Base-by-base conservation (phyloP, 2,888 invertebrate genomes). In the Cybosia mesomella region DNA sequence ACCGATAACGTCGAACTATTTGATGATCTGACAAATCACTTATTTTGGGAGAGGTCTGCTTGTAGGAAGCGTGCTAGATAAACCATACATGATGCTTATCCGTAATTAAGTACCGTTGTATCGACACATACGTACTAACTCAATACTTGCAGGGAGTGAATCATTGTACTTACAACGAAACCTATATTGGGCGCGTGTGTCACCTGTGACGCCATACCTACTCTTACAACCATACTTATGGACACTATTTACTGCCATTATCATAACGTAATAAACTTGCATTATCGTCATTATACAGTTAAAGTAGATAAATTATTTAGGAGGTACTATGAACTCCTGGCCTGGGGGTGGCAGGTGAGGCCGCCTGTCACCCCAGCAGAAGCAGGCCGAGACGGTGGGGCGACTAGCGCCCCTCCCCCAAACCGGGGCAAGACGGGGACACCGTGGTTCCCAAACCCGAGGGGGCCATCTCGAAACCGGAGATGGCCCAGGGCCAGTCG, bases 101-200 rank as follows among this genome's bases (percentile, higher is more conserved):
- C 64, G 55, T 64, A 57, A 64, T 55, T 22, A 57, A 64, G 55
- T 34, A 36, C 64, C 55, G 64, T 64, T 64, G 64, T 64, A 64
- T 63, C 63, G 63, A 34, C 34, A 36, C 43, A 49, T 58, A 36
- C 67, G 13, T 24, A 49, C 43, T 7, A 43, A 55, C 24, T 21
- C 49, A 24, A 43, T 32, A 55, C 36, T 67, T 8, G 55, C 9
- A 53, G 1, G 53, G 10, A 24, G 49, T 83, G 82, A 83, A 15
- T 81, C 82, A 83, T 57, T 53, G 24, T 66, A 67, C 68, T 78
- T 75, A 73, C 73, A 62, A n/a, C 54, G 72, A 81, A 81, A 64
- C 59, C 68, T 72, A 61, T 70, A 68, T 55, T 69, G 21, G 70
- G 72, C 60, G 68, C 62, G 53, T 78, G 83, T 69, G 81, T 81